Percentiles rank a stretch among this genome's conserved stretches.
phyloP scores from a whole-genome alignment of 2,888 invertebrate genomes.

The Anodontia alba region DNA sequence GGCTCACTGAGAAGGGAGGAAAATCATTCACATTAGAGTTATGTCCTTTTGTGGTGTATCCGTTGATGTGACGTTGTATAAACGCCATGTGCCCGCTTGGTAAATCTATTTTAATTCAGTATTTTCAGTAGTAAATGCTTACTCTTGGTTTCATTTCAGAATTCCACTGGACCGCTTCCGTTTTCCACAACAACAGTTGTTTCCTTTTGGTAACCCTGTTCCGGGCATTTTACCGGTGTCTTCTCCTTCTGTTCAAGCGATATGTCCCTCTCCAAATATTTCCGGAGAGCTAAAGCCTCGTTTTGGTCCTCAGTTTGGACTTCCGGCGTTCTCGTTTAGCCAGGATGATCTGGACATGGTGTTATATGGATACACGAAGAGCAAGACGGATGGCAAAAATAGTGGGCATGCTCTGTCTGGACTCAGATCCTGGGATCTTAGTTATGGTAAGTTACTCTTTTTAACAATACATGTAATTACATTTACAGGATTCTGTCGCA shows the following conservation, averaged over 20 bases:
- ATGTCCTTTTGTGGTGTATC: no score
- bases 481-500: no score
- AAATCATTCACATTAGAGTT: no score
- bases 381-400: constrained; percentile 63
- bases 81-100: no score
- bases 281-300: constrained; percentile 21
- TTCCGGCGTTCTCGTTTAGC: constrained; percentile 68
- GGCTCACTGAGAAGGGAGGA: no score
- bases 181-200: constrained; percentile 23
- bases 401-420: constrained; percentile 82
- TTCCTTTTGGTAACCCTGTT: constrained; percentile 24
- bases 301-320: constrained; percentile 32
- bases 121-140: no score
- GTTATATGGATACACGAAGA: constrained; percentile 81
- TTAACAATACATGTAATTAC: no score
- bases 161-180: constrained; percentile 29
- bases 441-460: constrained; percentile 74
- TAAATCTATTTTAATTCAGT: no score
- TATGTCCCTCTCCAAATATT: constrained; percentile 10
- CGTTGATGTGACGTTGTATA: no score
- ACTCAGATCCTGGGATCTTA: constrained; percentile 78
- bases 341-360: constrained; percentile 82
- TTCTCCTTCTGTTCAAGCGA: constrained; percentile 15
- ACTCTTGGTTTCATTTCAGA: no score
- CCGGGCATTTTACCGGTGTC: constrained; percentile 24